phyloP scores from a whole-genome alignment of 2,797 vertebrate genomes.

The Centroberyx gerrardi region DNA sequence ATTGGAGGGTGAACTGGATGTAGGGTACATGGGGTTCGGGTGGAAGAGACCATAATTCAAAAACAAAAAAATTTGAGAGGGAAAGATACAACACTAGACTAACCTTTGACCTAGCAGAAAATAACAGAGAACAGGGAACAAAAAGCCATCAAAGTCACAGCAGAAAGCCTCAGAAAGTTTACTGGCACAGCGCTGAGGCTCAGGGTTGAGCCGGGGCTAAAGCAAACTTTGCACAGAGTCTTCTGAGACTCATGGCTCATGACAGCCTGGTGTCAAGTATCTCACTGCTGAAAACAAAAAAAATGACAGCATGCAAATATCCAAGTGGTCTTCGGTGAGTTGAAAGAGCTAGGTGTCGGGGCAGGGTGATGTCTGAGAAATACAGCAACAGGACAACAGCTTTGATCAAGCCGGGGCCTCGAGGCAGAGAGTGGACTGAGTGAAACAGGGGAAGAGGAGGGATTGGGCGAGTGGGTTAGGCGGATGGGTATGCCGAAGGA shows the following conservation, averaged over 20 bases:
- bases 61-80: slow-evolving; percentile 20
- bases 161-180: slow-evolving; percentile 36
- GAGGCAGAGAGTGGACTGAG: background rate
- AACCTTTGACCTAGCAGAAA: slow-evolving; percentile 46
- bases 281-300: slow-evolving; percentile 37
- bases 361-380: slow-evolving; percentile 1
- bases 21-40: background rate
- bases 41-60: slow-evolving; percentile 19
- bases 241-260: slow-evolving; percentile 47
- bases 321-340: slow-evolving; percentile 44
- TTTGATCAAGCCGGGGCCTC: slow-evolving; percentile 12
- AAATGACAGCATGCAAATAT: slow-evolving; percentile 51
- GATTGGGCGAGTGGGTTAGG: no score
- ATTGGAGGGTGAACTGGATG: background rate
- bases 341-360: slow-evolving; percentile 30
- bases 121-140: slow-evolving; percentile 34
- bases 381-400: background rate
- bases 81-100: background rate
- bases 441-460: background rate
- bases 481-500: background rate
- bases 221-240: slow-evolving; percentile 48
- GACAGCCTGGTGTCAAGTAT: slow-evolving; percentile 62
- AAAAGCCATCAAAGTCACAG: slow-evolving; percentile 38
- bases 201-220: slow-evolving; percentile 15
- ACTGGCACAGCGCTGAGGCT: slow-evolving; percentile 29